Base-by-base conservation (phyloP, 2,113 vertebrate species). In the Atlantisia rogersi region DNA sequence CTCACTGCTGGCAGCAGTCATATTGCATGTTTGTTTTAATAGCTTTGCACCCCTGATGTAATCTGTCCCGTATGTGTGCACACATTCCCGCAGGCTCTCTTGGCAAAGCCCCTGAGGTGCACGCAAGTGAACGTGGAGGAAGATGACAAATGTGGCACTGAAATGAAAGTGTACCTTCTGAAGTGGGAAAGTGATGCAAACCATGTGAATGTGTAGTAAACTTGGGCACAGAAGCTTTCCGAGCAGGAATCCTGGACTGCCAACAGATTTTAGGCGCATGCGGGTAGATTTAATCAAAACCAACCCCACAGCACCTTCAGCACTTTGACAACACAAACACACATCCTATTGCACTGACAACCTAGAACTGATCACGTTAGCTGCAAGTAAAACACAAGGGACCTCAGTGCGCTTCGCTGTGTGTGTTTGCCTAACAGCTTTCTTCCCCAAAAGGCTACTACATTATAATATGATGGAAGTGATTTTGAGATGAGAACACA, bases 11-110 rank as follows among this genome's bases (percentile, higher is more conserved):
- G 76, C 73, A 93, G 92, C 69, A 65, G 71, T 94, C 74, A 35
- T 56, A 62, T 24, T 80, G 79, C 70, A 94, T 91, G 67, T 81
- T 95, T 92, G 46, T 35, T 87, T 94, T 92, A 91, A 87, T 88
- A 64, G 64, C 18, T 93, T 93, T 94, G 55, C 77, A 81, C 77
- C 50, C 56, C 39, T 42, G 20, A n/a, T 89, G 84, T 89, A 94
- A 95, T 82, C 62, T 59, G 37, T 65, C 77, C 83, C 83, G 82
- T 85, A 71, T 65, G 69, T 29, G 40, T 26, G 53, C 58, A 64
- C 59, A 50, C 59, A 59, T 75, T 69, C 31, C 65, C 59, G 50
- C 40, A 52, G n/a, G 53, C 50, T 91, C 31, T 65, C 58, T 86
- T 79, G 55, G 71, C 56, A 86, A 63, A 86, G 52, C 32, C 71